Conservation (phyloP, 2,888 invertebrate species). For the Chrysolina americana region DNA sequence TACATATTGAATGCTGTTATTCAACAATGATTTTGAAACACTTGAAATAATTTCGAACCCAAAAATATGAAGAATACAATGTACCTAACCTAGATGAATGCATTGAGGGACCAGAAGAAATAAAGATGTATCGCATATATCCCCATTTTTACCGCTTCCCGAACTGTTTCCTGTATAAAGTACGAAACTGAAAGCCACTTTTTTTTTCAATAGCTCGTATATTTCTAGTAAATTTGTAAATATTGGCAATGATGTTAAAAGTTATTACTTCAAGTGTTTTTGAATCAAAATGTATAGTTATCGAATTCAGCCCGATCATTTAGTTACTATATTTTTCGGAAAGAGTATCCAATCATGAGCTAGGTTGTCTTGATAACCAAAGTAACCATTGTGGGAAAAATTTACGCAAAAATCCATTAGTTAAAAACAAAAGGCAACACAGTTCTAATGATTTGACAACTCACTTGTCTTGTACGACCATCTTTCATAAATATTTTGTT, state of each 20-base stretch:
- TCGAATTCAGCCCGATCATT: slow-evolving; percentile 25
- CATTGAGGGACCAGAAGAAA: slow-evolving; percentile 41
- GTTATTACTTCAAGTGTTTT: slow-evolving; percentile 39
- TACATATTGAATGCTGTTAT: slow-evolving; percentile 40
- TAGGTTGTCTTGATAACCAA: slow-evolving; percentile 6
- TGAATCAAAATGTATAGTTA: slow-evolving; percentile 35
- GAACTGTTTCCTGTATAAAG: slow-evolving; percentile 10
- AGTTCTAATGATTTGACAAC: neutral
- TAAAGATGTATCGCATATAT: slow-evolving; percentile 3
- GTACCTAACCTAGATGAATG: slow-evolving; percentile 31
- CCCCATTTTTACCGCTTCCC: neutral
- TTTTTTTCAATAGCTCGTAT: neutral
- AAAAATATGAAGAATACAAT: slow-evolving; percentile 20
- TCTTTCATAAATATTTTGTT: neutral
- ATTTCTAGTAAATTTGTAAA: slow-evolving; percentile 31
- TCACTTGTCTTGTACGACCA: neutral
- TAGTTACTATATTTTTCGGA: neutral
- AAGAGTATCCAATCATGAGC: slow-evolving; percentile 1
- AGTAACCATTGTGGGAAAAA: neutral
- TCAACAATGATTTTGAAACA: slow-evolving; percentile 36
- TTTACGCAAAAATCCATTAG: neutral
- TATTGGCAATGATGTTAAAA: slow-evolving; percentile 36
- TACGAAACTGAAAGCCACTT: neutral
- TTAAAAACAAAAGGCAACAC: neutral
- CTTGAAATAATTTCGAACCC: slow-evolving; percentile 29